Conservation (phyloP, 1,140 invertebrate genomes). For the Andrena cerasifolii region DNA sequence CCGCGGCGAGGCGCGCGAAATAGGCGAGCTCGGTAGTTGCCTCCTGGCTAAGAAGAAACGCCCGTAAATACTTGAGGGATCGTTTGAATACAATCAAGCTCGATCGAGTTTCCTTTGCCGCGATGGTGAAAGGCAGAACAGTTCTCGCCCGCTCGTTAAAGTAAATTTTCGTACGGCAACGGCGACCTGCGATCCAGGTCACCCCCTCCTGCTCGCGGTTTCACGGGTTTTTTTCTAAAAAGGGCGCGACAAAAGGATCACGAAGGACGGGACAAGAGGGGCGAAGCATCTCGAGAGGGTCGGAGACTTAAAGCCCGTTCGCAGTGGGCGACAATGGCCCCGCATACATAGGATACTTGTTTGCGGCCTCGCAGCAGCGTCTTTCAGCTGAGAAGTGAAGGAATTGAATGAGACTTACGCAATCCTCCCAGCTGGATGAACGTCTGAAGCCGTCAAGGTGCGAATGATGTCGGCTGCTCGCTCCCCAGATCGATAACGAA, state of each 20-base stretch:
- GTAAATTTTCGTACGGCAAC: conserved; percentile 42
- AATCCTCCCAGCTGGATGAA: conserved; percentile 31
- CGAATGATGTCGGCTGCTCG: conserved; percentile 20
- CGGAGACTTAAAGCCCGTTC: conserved; percentile 21
- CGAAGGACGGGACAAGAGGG: not conserved
- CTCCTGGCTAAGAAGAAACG: not conserved
- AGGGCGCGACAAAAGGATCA: conserved; percentile 31
- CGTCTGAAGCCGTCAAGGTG: conserved; percentile 51
- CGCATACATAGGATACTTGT: conserved; percentile 8
- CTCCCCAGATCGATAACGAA: not conserved
- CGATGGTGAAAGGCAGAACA: conserved; percentile 43
- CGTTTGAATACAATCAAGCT: conserved; percentile 31
- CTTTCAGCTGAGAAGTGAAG: conserved; percentile 9
- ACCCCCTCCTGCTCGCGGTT: conserved; percentile 1
- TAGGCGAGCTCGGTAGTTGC: not conserved
- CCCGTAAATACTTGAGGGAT: conserved; percentile 30
- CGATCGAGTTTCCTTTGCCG: conserved; percentile 45
- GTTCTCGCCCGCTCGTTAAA: conserved; percentile 56
- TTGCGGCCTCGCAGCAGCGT: not conserved
- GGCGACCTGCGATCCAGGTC: conserved; percentile 35
- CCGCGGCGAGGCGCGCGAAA: not conserved
- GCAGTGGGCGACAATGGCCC: conserved; percentile 33
- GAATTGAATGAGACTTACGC: conserved; percentile 56
- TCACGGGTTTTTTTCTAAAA: conserved; percentile 32
- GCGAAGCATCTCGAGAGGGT: conserved; percentile 41